These are phyloP conservation scores for Ophion obscuratus DNA, from an alignment of 2,888 invertebrate genomes.

Conservation along the genomic window DNA sequence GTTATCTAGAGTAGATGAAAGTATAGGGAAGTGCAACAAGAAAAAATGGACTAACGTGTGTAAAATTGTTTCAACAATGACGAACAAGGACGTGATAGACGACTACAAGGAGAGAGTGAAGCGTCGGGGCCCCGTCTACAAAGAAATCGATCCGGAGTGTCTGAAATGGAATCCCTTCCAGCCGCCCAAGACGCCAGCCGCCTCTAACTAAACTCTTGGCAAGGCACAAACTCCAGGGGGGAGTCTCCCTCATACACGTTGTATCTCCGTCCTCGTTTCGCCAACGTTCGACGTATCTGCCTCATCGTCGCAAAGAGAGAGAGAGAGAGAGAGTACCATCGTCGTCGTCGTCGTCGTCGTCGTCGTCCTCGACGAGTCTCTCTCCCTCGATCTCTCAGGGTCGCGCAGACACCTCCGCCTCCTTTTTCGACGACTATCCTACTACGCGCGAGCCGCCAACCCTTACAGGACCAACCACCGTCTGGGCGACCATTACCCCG, in stretches of 20 bases:
- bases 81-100: slow-evolving; percentile 93
- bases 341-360: slow-evolving; percentile 41
- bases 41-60: slow-evolving; percentile 70
- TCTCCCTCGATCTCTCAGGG: slow-evolving; percentile 55
- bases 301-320: neutral
- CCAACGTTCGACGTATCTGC: slow-evolving; percentile 55
- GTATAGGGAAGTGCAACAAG: slow-evolving; percentile 7
- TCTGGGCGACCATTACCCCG: slow-evolving; percentile 61
- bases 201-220: slow-evolving; percentile 79
- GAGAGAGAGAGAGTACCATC: neutral
- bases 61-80: slow-evolving; percentile 51
- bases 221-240: slow-evolving; percentile 47
- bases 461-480: slow-evolving; percentile 52
- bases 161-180: slow-evolving; percentile 95
- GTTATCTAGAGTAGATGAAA: neutral
- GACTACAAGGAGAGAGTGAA: slow-evolving; percentile 94
- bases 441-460: slow-evolving; percentile 40
- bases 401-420: slow-evolving; percentile 59
- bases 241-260: slow-evolving; percentile 34
- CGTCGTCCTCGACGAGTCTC: slow-evolving; percentile 50
- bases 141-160: slow-evolving; percentile 94
- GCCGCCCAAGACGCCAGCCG: slow-evolving; percentile 86
- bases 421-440: slow-evolving; percentile 47
- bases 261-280: slow-evolving; percentile 44
- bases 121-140: slow-evolving; percentile 90